Percentiles rank a stretch among this genome's conserved stretches.
phyloP scores from a whole-genome alignment of 2,113 vertebrate genomes.

The Clinocottus analis region DNA sequence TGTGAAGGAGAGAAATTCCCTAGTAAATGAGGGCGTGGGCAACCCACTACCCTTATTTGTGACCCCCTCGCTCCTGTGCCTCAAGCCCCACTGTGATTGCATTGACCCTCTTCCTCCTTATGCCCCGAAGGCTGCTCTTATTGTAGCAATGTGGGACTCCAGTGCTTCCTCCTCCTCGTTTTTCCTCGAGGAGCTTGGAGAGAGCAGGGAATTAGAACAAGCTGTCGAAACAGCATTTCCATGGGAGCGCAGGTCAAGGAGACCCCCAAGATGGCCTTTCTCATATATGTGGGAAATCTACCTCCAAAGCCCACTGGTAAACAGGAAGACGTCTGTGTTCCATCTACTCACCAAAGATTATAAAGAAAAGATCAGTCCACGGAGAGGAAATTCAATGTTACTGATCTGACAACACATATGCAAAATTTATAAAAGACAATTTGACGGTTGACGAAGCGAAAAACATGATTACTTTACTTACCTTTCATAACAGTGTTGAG shows the following conservation, averaged over 20 bases:
- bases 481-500: constrained; percentile 19
- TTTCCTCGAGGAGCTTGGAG: constrained; percentile 65
- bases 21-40: constrained; percentile 52
- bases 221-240: constrained; percentile 80
- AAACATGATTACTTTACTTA: not conserved
- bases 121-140: constrained; percentile 66
- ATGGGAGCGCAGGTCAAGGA: constrained; percentile 66
- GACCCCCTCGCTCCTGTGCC: constrained; percentile 60
- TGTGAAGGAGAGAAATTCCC: constrained; percentile 64
- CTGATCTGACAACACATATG: constrained; percentile 13
- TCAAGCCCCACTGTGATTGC: constrained; percentile 68
- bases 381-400: not conserved
- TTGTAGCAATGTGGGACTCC: constrained; percentile 68
- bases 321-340: constrained; percentile 28
- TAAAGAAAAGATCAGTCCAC: constrained; percentile 17
- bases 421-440: not conserved
- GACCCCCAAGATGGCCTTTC: constrained; percentile 64
- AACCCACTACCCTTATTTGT: constrained; percentile 58
- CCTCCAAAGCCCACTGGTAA: constrained; percentile 19
- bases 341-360: constrained; percentile 17
- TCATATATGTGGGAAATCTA: constrained; percentile 59
- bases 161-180: constrained; percentile 73
- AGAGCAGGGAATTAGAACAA: constrained; percentile 77
- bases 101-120: constrained; percentile 74
- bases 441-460: not conserved